phyloP scores from a whole-genome alignment of 1,140 invertebrate species.

The Choristoneura fumiferana region DNA sequence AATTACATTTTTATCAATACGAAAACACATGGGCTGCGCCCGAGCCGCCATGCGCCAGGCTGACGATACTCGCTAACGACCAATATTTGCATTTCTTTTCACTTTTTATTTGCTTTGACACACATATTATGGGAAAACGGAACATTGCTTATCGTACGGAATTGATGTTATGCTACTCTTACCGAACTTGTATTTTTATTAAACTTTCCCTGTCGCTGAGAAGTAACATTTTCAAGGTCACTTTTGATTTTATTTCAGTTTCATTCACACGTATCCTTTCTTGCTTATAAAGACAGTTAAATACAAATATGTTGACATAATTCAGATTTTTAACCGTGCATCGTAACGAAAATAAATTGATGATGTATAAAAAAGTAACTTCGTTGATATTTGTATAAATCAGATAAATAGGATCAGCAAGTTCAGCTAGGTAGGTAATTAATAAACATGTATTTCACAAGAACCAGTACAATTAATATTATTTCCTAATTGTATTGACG shows the following conservation, averaged over 20 bases:
- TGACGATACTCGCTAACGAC: constrained; percentile 20
- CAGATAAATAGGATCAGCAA: too few species aligned
- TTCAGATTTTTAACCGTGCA: too few species aligned
- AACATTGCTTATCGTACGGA: constrained; percentile 2
- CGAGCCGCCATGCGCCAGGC: not conserved
- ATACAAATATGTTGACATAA: too few species aligned
- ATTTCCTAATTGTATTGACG: not conserved
- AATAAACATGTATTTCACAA: not conserved
- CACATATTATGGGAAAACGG: constrained; percentile 9
- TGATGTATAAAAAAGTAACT: too few species aligned
- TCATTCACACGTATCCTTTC: too few species aligned
- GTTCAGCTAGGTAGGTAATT: not conserved
- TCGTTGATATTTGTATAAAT: too few species aligned
- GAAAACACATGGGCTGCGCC: constrained; percentile 26
- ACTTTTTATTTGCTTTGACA: constrained; percentile 27
- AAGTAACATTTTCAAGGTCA: not conserved
- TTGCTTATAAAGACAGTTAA: too few species aligned
- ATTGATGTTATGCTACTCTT: constrained; percentile 7
- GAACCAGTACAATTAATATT: not conserved
- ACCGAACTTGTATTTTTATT: constrained; percentile 4
- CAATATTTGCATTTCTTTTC: constrained; percentile 27
- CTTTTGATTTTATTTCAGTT: too few species aligned
- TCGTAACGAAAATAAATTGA: too few species aligned
- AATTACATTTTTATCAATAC: constrained; percentile 58
- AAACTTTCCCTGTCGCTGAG: not conserved